Percentiles rank a stretch among this genome's conserved stretches.
These are phyloP conservation scores for Aleiodes alternator DNA, from an alignment of 2,888 invertebrate species.

Conservation along the genomic window DNA sequence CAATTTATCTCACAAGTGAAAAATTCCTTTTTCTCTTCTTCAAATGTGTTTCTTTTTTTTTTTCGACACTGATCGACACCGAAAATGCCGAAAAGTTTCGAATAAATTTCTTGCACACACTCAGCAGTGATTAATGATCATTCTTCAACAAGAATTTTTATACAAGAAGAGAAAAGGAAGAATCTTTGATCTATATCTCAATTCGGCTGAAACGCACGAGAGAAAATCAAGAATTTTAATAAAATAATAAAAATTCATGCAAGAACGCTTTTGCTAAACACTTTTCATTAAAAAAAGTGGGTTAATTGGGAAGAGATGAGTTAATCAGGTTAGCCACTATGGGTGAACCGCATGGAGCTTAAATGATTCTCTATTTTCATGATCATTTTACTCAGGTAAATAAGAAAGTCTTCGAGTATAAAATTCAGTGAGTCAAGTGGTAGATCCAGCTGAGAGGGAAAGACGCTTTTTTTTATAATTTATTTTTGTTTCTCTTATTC, in stretches of 20 bases:
- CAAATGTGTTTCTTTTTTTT: too few species aligned
- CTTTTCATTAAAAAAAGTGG: conserved; percentile 22
- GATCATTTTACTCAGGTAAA: conserved; percentile 22
- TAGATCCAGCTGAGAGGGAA: conserved; percentile 13
- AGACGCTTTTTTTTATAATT: not conserved
- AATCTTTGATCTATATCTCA: conserved; percentile 28
- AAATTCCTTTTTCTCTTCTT: not conserved
- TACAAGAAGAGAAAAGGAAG: not conserved
- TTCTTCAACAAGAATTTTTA: not conserved
- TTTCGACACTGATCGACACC: too few species aligned
- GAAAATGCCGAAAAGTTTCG: too few species aligned
- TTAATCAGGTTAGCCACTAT: conserved; percentile 39
- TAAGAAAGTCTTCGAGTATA: conserved; percentile 28
- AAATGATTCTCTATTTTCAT: conserved; percentile 26
- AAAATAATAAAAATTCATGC: conserved; percentile 4
- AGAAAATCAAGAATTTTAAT: not conserved
- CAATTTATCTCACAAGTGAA: conserved; percentile 16
- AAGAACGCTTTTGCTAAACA: conserved; percentile 1
- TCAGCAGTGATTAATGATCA: too few species aligned
- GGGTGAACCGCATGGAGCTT: conserved; percentile 3
- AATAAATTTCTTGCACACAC: too few species aligned
- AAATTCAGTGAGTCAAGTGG: not conserved
- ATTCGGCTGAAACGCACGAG: not conserved
- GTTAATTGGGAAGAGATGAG: conserved; percentile 39
- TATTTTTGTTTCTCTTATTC: not conserved